phyloP scores from a whole-genome alignment of 2,113 vertebrate genomes.

The Columba livia region DNA sequence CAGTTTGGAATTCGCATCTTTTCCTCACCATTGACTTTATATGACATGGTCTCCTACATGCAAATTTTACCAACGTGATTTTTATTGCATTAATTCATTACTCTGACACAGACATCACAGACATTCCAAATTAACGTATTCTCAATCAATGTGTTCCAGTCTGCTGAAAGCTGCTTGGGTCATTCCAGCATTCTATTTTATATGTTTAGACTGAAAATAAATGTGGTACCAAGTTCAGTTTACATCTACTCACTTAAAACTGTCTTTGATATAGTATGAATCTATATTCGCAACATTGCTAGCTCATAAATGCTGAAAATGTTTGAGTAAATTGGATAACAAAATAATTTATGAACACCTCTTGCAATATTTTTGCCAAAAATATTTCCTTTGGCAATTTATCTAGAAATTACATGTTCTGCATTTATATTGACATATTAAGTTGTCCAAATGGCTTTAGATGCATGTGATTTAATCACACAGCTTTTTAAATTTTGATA shows the following conservation, averaged over 20 bases:
- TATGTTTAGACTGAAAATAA: conserved; percentile 11
- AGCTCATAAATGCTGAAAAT: neutral
- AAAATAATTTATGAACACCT: neutral
- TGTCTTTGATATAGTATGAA: neutral
- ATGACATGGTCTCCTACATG: neutral
- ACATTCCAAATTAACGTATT: conserved; percentile 26
- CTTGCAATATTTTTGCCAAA: neutral
- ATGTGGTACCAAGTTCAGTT: neutral
- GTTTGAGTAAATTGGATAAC: neutral
- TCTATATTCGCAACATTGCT: neutral
- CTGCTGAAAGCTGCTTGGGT: conserved; percentile 17
- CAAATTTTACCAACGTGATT: conserved; percentile 33
- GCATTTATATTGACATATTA: neutral
- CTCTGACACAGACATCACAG: conserved; percentile 23
- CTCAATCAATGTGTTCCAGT: conserved; percentile 36
- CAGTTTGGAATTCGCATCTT: neutral
- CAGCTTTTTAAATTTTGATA: neutral
- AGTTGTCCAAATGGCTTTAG: neutral
- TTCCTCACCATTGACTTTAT: conserved; percentile 33
- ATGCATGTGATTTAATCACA: neutral
- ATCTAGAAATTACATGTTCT: neutral
- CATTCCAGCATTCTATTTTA: neutral
- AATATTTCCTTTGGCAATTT: neutral
- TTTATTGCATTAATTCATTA: conserved; percentile 58
- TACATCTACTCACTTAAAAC: neutral